Conservation (phyloP, 2,797 vertebrate genomes). For the Psittacula echo region DNA sequence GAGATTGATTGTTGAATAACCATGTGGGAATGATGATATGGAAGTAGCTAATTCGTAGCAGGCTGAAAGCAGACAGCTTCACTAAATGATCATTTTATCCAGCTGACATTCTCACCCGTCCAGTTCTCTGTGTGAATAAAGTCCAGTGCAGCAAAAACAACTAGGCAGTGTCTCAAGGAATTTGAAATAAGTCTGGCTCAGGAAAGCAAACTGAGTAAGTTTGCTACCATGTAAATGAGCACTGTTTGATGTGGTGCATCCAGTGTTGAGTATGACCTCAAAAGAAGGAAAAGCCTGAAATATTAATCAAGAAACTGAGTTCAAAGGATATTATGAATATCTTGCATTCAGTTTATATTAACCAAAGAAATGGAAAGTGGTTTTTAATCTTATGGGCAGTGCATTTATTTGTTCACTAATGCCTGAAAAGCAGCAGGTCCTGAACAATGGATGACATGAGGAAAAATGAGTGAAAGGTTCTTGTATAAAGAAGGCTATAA, state of each 20-base stretch:
- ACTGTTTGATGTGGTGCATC: not conserved
- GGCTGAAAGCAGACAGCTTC: slow-evolving; percentile 23
- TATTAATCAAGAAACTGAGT: not conserved
- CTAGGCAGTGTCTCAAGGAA: not conserved
- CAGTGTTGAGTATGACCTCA: not conserved
- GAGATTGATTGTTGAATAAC: slow-evolving; percentile 20
- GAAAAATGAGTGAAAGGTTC: not conserved
- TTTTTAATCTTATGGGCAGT: not conserved
- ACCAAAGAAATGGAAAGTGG: not conserved
- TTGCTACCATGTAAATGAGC: not conserved
- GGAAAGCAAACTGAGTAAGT: not conserved
- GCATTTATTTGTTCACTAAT: not conserved
- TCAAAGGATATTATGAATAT: not conserved
- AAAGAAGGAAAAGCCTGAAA: not conserved
- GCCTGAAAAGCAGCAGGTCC: not conserved
- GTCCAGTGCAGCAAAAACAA: not conserved
- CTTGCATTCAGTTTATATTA: not conserved
- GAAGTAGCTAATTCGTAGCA: not conserved
- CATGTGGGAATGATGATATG: not conserved
- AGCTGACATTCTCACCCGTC: not conserved
- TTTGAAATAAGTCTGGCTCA: not conserved
- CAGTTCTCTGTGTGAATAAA: not conserved
- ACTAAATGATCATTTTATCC: slow-evolving; percentile 13
- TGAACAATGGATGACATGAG: not conserved
- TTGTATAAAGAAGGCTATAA: not conserved